Evolutionary conservation across 1,140 invertebrate genomes (phyloP).

Genomic region (Drosophila pseudoobscura): DNA sequence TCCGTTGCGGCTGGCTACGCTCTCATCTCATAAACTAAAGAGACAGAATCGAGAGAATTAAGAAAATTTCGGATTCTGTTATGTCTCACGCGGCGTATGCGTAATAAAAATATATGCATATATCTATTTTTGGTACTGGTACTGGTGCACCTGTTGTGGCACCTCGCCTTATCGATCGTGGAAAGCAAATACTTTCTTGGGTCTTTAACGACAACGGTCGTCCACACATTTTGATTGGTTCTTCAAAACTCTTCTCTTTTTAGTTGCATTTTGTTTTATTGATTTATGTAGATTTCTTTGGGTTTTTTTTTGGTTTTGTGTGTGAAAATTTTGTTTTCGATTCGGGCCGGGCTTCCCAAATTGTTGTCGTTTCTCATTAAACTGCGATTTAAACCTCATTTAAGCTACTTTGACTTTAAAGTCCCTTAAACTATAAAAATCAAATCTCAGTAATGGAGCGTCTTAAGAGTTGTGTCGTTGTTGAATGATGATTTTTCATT

Average conservation of each 20-base stretch:
- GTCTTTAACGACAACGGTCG: constrained; percentile 47
- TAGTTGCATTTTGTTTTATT: constrained; percentile 54
- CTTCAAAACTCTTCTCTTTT: constrained; percentile 26
- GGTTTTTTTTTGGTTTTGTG: constrained; percentile 8
- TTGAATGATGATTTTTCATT: constrained; percentile 32
- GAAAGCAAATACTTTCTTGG: constrained; percentile 4
- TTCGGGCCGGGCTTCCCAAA: constrained; percentile 20
- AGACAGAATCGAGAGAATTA: not conserved
- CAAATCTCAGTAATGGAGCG: constrained; percentile 24
- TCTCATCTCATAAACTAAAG: constrained; percentile 49
- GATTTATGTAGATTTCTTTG: constrained; percentile 51
- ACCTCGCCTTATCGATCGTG: constrained; percentile 12
- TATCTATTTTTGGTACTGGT: constrained; percentile 38
- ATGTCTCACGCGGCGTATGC: constrained; percentile 41
- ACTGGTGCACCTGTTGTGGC: constrained; percentile 39
- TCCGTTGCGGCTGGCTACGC: constrained; percentile 60
- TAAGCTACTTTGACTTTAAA: constrained; percentile 19
- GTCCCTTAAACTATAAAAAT: constrained; percentile 34
- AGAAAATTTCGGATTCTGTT: constrained; percentile 11
- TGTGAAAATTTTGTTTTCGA: constrained; percentile 31
- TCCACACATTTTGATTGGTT: constrained; percentile 63
- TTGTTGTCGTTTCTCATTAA: constrained; percentile 43
- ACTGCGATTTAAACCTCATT: constrained; percentile 39
- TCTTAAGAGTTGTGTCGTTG: constrained; percentile 13
- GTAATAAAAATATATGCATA: constrained; percentile 36